Evolutionary conservation across 53 echinoderm and acorn worm genomes (phyloP).

Genomic region (Paracentrotus lividus): DNA sequence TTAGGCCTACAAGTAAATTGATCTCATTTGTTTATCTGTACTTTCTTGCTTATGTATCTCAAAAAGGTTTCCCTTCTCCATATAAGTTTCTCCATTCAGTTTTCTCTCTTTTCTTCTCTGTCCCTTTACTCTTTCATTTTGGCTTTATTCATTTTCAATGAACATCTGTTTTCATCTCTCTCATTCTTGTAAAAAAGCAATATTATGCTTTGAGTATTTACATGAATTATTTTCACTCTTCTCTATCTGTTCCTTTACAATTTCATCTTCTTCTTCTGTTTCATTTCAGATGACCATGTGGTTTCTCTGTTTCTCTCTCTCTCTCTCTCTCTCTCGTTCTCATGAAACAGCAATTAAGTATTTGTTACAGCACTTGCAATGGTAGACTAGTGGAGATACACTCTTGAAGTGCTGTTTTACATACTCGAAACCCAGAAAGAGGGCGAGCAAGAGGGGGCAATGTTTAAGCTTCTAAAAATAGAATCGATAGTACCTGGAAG

Average conservation of each 20-base stretch:
- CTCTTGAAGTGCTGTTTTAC: constrained; percentile 50
- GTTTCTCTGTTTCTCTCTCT: neutral
- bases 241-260: neutral
- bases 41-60: neutral
- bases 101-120: neutral
- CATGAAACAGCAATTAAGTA: neutral
- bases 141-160: neutral
- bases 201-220: too few species aligned
- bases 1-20: too few species aligned
- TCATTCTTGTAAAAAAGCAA: too few species aligned
- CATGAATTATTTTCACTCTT: neutral
- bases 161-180: neutral
- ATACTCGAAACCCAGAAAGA: constrained; percentile 5
- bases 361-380: constrained; percentile 20
- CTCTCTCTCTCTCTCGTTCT: neutral
- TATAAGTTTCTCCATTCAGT: neutral
- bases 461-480: constrained; percentile 52
- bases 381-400: constrained; percentile 17
- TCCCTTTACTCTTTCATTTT: neutral
- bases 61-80: too few species aligned
- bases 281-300: too few species aligned
- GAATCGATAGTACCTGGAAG: neutral
- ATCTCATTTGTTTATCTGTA: neutral
- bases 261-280: neutral
- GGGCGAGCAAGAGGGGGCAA: constrained; percentile 10